These are phyloP conservation scores for Stomatorhinus walkeri DNA, from an alignment of 2,797 vertebrate species.

Conservation along the genomic window DNA sequence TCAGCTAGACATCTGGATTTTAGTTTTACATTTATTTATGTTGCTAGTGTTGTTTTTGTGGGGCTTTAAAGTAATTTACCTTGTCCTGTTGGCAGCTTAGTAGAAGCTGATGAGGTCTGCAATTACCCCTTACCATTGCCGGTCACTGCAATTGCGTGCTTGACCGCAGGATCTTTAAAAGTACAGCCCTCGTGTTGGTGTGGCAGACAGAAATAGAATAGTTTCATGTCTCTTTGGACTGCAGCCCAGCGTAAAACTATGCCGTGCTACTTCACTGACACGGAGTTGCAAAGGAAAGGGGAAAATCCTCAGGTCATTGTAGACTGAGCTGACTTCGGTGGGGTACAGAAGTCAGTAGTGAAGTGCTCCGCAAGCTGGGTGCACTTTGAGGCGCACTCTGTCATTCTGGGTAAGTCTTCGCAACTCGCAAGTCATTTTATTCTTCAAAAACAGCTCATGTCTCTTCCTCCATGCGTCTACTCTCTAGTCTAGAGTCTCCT, in stretches of 20 bases:
- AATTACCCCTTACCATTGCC: slow-evolving; percentile 60
- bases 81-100: slow-evolving; percentile 55
- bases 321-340: slow-evolving; percentile 49
- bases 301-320: slow-evolving; percentile 56
- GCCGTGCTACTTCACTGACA: slow-evolving; percentile 70
- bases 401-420: slow-evolving; percentile 48
- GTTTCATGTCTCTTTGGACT: slow-evolving; percentile 79
- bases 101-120: slow-evolving; percentile 60
- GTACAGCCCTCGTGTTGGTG: slow-evolving; percentile 50
- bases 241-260: slow-evolving; percentile 71
- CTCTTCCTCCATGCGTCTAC: background rate
- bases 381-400: slow-evolving; percentile 34
- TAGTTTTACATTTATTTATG: slow-evolving; percentile 66
- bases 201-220: slow-evolving; percentile 83
- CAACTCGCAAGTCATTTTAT: slow-evolving; percentile 23
- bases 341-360: slow-evolving; percentile 39
- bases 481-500: background rate
- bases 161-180: slow-evolving; percentile 50
- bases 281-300: slow-evolving; percentile 64
- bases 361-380: slow-evolving; percentile 24
- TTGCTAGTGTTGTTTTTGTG: slow-evolving; percentile 50
- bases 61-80: slow-evolving; percentile 53
- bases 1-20: slow-evolving; percentile 63
- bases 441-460: background rate
- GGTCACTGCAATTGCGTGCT: slow-evolving; percentile 64